Conservation (phyloP, 2,888 invertebrate species). For the Xiphydria camelus region DNA sequence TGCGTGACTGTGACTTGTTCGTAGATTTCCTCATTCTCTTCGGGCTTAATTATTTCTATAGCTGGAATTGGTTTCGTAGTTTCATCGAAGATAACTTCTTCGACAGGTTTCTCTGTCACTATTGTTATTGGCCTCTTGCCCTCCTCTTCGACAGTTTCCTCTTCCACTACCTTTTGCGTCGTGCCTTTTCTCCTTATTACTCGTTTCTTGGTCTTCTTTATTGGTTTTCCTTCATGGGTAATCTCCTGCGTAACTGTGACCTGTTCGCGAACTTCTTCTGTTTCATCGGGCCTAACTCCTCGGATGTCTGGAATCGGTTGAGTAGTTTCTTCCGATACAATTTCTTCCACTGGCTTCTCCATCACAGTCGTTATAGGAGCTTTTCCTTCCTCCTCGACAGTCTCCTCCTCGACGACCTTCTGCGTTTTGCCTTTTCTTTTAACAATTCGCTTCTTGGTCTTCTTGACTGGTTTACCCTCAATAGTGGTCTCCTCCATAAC, state of each 20-base stretch:
- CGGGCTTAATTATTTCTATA: slow-evolving; percentile 16
- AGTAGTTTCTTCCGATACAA: slow-evolving; percentile 47
- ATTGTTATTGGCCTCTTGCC: slow-evolving; percentile 37
- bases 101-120: slow-evolving; percentile 40
- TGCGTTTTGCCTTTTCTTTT: slow-evolving; percentile 42
- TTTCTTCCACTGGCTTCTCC: slow-evolving; percentile 18
- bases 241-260: slow-evolving; percentile 25
- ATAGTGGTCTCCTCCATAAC: slow-evolving; percentile 42
- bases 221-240: slow-evolving; percentile 43
- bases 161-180: slow-evolving; percentile 35
- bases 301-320: slow-evolving; percentile 41
- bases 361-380: slow-evolving; percentile 49
- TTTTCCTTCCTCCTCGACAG: slow-evolving; percentile 47
- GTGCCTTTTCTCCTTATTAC: slow-evolving; percentile 44
- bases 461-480: slow-evolving; percentile 47
- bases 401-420: slow-evolving; percentile 50
- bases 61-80: slow-evolving; percentile 9
- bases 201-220: slow-evolving; percentile 43
- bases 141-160: neutral
- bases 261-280: slow-evolving; percentile 12
- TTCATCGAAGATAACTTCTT: slow-evolving; percentile 31
- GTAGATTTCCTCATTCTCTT: slow-evolving; percentile 32
- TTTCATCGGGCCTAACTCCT: slow-evolving; percentile 35
- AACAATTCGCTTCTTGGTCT: slow-evolving; percentile 51
- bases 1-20: slow-evolving; percentile 32